Percentiles rank a stretch among this genome's conserved stretches.
phyloP scores from a whole-genome alignment of 1,140 invertebrate genomes.

The Palaemon carinicauda region DNA sequence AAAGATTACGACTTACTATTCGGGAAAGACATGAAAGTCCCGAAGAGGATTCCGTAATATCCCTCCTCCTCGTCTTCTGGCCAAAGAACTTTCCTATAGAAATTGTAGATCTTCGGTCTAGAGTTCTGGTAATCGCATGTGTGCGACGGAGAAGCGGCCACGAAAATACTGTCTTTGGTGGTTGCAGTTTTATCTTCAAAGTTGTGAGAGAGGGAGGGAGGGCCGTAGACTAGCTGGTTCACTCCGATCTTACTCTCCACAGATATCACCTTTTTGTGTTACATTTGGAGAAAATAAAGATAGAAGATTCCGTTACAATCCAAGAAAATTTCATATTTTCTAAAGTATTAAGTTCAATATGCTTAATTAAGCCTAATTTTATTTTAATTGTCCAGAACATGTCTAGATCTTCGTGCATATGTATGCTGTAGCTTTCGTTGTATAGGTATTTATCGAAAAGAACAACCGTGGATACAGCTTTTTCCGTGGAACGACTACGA shows the following conservation, averaged over 20 bases:
- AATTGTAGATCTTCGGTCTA: neutral
- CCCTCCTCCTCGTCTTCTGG: neutral
- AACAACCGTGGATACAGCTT: too few relatives aligned
- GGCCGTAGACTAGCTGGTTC: constrained; percentile 23
- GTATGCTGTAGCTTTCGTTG: too few relatives aligned
- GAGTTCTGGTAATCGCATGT: constrained; percentile 16
- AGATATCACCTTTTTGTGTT: neutral
- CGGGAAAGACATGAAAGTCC: constrained; percentile 1
- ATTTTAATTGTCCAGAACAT: too few relatives aligned
- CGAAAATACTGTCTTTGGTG: neutral
- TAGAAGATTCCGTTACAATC: too few relatives aligned
- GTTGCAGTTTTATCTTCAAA: neutral
- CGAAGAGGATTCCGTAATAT: constrained; percentile 11
- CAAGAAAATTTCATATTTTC: too few relatives aligned
- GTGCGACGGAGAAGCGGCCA: constrained; percentile 26
- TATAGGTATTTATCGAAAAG: too few relatives aligned
- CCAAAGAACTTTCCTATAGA: neutral
- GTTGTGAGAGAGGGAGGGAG: neutral
- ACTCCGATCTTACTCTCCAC: constrained; percentile 8
- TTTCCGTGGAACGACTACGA: too few relatives aligned
- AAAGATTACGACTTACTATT: constrained; percentile 40
- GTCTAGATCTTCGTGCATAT: too few relatives aligned
- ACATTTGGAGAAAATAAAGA: too few relatives aligned
- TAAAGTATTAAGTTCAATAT: too few relatives aligned
- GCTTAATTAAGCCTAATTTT: too few relatives aligned